phyloP scores from a whole-genome alignment of 2,888 invertebrate species.

The Cecidostiba fungosa region DNA sequence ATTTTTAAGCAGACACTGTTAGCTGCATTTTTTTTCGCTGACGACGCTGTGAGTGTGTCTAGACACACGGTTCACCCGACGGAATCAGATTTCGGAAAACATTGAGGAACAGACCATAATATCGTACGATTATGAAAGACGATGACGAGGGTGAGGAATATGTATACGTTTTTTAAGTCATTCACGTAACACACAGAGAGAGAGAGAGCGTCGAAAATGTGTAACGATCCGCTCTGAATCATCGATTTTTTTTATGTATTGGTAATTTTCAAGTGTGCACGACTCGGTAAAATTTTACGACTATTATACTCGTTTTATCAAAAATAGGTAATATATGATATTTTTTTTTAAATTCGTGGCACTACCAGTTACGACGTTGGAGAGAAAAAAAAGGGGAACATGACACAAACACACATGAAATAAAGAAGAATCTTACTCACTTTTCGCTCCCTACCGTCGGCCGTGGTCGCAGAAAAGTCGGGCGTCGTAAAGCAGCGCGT shows the following conservation, averaged over 20 bases:
- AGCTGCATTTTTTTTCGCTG: not conserved
- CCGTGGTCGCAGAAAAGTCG: not conserved
- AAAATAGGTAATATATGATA: no score
- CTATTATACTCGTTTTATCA: no score
- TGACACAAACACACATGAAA: not conserved
- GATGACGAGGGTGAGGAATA: slow-evolving; percentile 1
- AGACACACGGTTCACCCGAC: not conserved
- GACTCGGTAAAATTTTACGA: no score
- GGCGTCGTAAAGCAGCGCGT: slow-evolving; percentile 2
- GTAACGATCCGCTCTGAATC: not conserved
- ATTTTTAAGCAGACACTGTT: not conserved
- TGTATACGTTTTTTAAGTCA: not conserved
- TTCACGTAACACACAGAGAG: no score
- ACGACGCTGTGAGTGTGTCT: not conserved
- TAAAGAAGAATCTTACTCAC: not conserved
- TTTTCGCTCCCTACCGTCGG: slow-evolving; percentile 21
- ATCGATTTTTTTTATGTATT: no score
- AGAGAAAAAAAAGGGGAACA: not conserved
- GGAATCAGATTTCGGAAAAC: slow-evolving; percentile 26
- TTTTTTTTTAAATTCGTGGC: no score
- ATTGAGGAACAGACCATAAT: not conserved
- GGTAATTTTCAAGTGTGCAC: no score
- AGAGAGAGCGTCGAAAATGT: no score
- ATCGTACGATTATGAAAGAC: slow-evolving; percentile 24
- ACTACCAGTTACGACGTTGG: not conserved